Evolutionary conservation across 2,797 vertebrate genomes (phyloP), one percentile per base, ranked within the genome.

Genomic region (Hozukius guyotensis): DNA sequence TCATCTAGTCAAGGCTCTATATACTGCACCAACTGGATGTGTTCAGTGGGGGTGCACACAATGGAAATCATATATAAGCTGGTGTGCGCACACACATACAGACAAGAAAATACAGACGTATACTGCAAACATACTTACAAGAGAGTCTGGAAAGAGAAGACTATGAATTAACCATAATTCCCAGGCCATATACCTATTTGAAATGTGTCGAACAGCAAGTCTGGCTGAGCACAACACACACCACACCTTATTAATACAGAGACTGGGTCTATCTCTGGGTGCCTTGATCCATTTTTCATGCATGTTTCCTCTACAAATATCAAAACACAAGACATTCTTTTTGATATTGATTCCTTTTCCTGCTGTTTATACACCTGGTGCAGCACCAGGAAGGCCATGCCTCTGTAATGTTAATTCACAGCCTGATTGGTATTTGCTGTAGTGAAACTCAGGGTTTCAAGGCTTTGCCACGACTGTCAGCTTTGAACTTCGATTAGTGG

Each of bases 281-380:
- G 60, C 62, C 66, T 89, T 89, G 65, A 82, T 68, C 36, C 24
- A 76, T 88, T 74, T 92, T 91, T 88, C 49, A 91, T 78, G 25
- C 11, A 46, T 84, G 53, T 88, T 90, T 87, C 34, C 22, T 72
- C 31, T 36, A 57, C 27, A 86, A 84, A 79, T 81, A 88, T 87
- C 53, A 91, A 82, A 90, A 88, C 75, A 81, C 34, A n/a, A 82
- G 46, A 57, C 56, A 72, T 87, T 85, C 60, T 83, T 79, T 91
- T 94, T 87, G 66, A 93, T 87, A 81, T 72, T 20, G 60, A 84
- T 78, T 84, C 66, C 24, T 66, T 81, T 93, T 82, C 80, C 60
- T 77, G 64, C 73, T 78, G 32, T 57, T 68, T 75, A 67, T 87
- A 64, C 62, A 88, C 67, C 74, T 78, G 63, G 24, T 77, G 70